Conservation (phyloP, 1,140 invertebrate species). For the Ruditapes philippinarum region DNA sequence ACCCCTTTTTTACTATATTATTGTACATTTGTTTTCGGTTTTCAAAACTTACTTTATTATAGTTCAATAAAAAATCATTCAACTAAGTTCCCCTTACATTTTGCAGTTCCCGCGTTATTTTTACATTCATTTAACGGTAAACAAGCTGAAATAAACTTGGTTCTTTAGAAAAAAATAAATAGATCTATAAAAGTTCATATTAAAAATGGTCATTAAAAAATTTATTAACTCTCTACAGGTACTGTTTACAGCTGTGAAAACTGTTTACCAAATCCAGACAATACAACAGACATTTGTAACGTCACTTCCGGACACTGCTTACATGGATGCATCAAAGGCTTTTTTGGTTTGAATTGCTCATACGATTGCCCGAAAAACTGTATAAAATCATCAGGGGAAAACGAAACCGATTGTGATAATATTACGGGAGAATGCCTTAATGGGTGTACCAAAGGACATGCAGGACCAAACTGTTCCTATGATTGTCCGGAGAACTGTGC, state of each 20-base stretch:
- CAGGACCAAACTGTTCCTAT: not conserved
- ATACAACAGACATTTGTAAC: not conserved
- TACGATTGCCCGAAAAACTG: not conserved
- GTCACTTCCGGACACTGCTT: conserved; percentile 1
- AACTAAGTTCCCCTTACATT: too few relatives aligned
- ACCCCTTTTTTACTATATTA: too few relatives aligned
- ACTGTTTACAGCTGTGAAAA: not conserved
- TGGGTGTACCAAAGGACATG: not conserved
- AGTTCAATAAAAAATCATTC: too few relatives aligned
- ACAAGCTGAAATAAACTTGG: too few relatives aligned
- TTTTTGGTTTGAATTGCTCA: not conserved
- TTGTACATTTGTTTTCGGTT: too few relatives aligned
- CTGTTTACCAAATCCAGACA: not conserved
- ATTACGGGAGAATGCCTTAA: not conserved
- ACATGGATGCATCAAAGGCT: not conserved
- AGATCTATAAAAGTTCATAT: too few relatives aligned
- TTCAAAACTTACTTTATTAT: too few relatives aligned
- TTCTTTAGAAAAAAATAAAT: too few relatives aligned
- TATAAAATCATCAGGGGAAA: not conserved
- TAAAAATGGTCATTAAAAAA: too few relatives aligned
- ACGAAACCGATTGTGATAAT: not conserved
- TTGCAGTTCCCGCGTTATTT: too few relatives aligned
- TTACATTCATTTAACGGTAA: too few relatives aligned
- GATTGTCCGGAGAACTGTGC: not conserved
- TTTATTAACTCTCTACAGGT: too few relatives aligned